Evolutionary conservation across 2,888 invertebrate species (phyloP).

Genomic region (Drosophila flavopinicola): DNA sequence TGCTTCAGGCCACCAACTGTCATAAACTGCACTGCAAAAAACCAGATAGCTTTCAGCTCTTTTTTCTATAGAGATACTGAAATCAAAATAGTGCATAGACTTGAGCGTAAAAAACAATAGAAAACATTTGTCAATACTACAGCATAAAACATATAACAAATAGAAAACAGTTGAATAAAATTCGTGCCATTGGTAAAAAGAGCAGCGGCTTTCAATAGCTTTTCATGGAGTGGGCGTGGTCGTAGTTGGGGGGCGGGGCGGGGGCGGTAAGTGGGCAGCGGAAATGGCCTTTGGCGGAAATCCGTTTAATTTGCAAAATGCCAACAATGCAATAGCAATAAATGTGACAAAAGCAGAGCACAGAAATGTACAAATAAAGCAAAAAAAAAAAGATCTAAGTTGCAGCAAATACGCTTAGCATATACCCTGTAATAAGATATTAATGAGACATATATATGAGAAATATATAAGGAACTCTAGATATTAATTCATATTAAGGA

Average conservation of each 20-base stretch:
- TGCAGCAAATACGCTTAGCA: not conserved
- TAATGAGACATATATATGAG: too few relatives aligned
- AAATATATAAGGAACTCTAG: too few relatives aligned
- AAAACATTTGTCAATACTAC: conserved; percentile 68
- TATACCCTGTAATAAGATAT: too few relatives aligned
- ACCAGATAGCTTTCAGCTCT: not conserved
- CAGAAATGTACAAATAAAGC: conserved; percentile 28
- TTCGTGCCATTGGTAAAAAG: conserved; percentile 42
- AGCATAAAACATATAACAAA: conserved; percentile 32
- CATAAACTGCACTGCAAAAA: conserved; percentile 54
- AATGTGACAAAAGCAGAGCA: conserved; percentile 66
- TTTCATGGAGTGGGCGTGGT: conserved; percentile 25
- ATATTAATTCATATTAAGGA: too few relatives aligned
- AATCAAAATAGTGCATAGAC: conserved; percentile 42
- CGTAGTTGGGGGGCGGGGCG: not conserved
- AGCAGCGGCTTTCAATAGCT: conserved; percentile 62
- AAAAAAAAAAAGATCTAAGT: conserved; percentile 8
- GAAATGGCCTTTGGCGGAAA: conserved; percentile 78
- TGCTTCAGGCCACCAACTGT: conserved; percentile 55
- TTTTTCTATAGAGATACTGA: conserved; percentile 11
- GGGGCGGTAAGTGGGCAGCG: conserved; percentile 37
- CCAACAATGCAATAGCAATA: conserved; percentile 73
- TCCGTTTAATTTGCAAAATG: conserved; percentile 80
- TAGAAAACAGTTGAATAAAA: conserved; percentile 28
- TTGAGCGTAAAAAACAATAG: conserved; percentile 43